Conservation (phyloP, 2,113 vertebrate species). For the Mesoclemmys tuberculata region DNA sequence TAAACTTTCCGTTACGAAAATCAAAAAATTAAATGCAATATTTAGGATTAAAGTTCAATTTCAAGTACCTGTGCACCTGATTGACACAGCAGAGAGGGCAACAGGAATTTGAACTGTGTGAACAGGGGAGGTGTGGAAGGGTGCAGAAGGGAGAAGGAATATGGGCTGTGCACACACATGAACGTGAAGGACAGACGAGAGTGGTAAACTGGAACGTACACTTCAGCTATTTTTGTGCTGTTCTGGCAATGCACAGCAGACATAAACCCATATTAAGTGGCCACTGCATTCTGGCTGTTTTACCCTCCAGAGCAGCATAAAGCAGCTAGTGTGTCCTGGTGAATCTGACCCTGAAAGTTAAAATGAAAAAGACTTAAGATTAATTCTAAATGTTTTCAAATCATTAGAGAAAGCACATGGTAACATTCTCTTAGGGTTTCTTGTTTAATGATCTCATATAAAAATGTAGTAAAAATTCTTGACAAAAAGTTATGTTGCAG, state of each 20-base stretch:
- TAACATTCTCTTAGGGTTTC: not conserved
- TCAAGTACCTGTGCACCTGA: not conserved
- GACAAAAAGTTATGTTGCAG: not conserved
- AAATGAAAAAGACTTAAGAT: not conserved
- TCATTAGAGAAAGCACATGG: not conserved
- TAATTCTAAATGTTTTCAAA: not conserved
- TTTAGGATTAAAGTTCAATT: not conserved
- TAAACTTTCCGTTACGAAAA: not conserved
- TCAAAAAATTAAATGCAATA: not conserved
- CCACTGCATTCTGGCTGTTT: not conserved
- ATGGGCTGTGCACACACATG: too few relatives aligned
- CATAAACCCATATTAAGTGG: not conserved
- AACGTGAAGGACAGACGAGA: accelerated
- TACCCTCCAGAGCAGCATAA: not conserved
- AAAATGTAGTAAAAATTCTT: not conserved
- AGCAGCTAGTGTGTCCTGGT: not conserved
- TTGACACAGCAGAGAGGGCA: not conserved
- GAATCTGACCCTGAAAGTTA: not conserved
- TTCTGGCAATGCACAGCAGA: not conserved
- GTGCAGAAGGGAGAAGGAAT: not conserved
- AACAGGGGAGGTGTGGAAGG: accelerated
- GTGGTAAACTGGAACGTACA: not conserved
- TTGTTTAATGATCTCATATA: accelerated
- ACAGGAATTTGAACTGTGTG: accelerated
- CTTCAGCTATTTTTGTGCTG: not conserved